These are phyloP conservation scores for Spialia ferax DNA, from an alignment of 2,888 invertebrate genomes.

Conservation along the genomic window DNA sequence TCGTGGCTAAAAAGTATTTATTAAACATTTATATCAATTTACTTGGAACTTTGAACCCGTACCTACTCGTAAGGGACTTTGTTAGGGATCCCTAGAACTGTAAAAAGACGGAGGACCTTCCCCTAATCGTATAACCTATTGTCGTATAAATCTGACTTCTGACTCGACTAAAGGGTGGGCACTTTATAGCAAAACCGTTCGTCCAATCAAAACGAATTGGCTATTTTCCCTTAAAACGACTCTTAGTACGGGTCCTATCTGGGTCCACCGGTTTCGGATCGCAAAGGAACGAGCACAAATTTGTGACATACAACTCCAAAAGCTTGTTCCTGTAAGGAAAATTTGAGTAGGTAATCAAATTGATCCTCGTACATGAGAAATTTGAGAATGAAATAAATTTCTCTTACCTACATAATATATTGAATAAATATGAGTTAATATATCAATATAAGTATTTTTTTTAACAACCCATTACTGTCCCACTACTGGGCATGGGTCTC, in stretches of 20 bases:
- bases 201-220: constrained; percentile 65
- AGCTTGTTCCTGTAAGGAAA: constrained; percentile 1
- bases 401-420: too few species aligned
- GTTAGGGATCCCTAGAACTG: neutral
- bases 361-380: too few species aligned
- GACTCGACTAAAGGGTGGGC: constrained; percentile 13
- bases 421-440: too few species aligned
- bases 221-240: constrained; percentile 54
- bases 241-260: constrained; percentile 54
- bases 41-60: neutral
- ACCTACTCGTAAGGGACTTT: neutral
- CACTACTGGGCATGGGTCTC: too few species aligned
- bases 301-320: constrained; percentile 15
- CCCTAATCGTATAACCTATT: constrained; percentile 29
- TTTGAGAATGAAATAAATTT: too few species aligned
- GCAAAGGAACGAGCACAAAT: constrained; percentile 25
- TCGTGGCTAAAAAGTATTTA: neutral
- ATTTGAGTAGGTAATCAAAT: neutral
- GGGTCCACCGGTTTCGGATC: constrained; percentile 36
- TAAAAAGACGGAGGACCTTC: constrained; percentile 15
- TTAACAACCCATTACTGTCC: too few species aligned
- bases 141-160: constrained; percentile 35
- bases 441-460: too few species aligned
- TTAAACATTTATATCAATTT: neutral
- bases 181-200: constrained; percentile 46